These are phyloP conservation scores for Marmota flaviventris DNA, from an alignment of 2,113 vertebrate species.

Conservation along the genomic window DNA sequence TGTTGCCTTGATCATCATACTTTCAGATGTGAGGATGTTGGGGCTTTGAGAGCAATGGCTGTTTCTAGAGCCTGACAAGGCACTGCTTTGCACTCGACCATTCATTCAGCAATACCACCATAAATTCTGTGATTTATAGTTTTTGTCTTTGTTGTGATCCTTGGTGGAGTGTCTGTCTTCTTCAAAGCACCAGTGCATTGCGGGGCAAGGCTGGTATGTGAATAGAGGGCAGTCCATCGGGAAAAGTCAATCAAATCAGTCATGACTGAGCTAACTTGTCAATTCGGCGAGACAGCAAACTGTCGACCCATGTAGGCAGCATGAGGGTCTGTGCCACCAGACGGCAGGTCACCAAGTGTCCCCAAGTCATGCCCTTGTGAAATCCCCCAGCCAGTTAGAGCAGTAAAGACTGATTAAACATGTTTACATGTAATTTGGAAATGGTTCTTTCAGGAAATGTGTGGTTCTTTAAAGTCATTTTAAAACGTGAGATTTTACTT, in stretches of 20 bases:
- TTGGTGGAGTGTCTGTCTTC: neutral
- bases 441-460: constrained; percentile 86
- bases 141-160: too few relatives aligned
- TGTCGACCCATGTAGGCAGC: neutral
- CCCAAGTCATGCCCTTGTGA: constrained; percentile 65
- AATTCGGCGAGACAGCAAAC: neutral
- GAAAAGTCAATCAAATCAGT: neutral
- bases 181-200: neutral
- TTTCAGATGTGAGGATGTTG: neutral
- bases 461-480: constrained; percentile 87
- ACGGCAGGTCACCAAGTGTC: constrained; percentile 65
- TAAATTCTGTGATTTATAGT: neutral
- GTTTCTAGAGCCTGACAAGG: neutral
- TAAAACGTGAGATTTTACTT: constrained; percentile 86
- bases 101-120: too few relatives aligned
- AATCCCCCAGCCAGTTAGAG: constrained; percentile 75
- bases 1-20: neutral
- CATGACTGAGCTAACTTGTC: constrained; percentile 47
- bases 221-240: neutral
- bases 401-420: constrained; percentile 86
- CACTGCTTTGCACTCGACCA: fast-evolving
- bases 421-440: constrained; percentile 88
- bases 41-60: neutral
- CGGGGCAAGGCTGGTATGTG: neutral
- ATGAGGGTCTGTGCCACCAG: constrained; percentile 1